A percentile compares a stretch with the other conserved stretches of the same genome.
Conservation (phyloP, 1,140 invertebrate species). For the Sycobia sp. region DNA sequence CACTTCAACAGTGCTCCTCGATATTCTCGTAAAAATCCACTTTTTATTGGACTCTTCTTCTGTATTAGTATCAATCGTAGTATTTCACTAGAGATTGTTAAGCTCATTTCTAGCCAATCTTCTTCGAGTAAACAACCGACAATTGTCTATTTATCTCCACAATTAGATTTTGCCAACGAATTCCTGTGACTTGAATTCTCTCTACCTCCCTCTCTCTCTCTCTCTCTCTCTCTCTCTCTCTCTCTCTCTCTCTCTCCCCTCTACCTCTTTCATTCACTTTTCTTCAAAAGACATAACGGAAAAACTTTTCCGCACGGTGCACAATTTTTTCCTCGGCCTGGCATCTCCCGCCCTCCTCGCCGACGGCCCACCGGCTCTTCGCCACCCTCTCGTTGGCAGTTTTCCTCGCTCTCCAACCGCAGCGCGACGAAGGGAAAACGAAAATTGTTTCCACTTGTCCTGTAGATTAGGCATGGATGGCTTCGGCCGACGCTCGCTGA, state of each 20-base stretch:
- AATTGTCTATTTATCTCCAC: too few species aligned
- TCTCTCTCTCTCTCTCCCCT: not conserved
- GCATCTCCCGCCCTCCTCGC: too few species aligned
- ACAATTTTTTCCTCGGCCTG: conserved; percentile 15
- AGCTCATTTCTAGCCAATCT: too few species aligned
- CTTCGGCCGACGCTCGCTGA: conserved; percentile 27
- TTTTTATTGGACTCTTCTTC: too few species aligned
- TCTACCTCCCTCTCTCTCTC: not conserved
- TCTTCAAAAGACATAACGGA: conserved; percentile 10
- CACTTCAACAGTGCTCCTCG: too few species aligned
- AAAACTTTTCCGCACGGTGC: conserved; percentile 8
- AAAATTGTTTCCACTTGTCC: conserved; percentile 38
- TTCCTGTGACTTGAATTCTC: too few species aligned
- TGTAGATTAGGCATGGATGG: conserved; percentile 36
- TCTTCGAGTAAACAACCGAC: too few species aligned
- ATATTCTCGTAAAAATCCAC: too few species aligned
- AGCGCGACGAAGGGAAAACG: conserved; percentile 17
- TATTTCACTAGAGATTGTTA: too few species aligned
- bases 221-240: not conserved
- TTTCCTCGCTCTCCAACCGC: not conserved
- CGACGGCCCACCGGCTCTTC: too few species aligned
- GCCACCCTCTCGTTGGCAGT: not conserved
- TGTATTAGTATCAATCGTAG: too few species aligned
- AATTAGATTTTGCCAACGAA: too few species aligned
- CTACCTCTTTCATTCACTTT: not conserved